Evolutionary conservation across 2,113 vertebrate genomes (phyloP), one percentile per base, ranked within the genome.

Genomic region (Spilogale gracilis): DNA sequence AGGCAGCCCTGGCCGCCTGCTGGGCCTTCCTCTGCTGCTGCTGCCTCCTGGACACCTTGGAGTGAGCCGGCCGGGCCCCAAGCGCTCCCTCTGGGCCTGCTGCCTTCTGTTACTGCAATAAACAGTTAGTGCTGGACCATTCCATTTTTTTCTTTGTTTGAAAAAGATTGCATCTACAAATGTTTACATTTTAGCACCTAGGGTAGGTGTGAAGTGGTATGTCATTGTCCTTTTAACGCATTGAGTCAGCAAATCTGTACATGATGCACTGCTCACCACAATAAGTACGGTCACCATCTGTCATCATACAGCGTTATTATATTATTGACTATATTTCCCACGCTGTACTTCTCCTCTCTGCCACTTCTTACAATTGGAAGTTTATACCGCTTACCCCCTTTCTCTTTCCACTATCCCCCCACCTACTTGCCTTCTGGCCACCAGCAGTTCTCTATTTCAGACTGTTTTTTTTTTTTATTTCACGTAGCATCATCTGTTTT

Each of bases 1-100:
- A 96, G 84, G 97, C 96, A 7, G 74, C 60, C 32, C 82, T 98
- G 92, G 97, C 97, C 0, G 96, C 96, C 0, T 98, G 97, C 94
- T 98, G 97, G 97, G 63, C 97, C 4, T 73, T 96, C 17, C 95
- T 98, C 65, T 98, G 98, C 91, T 98, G 98, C 94, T 98, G 98
- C 96, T 97, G 96, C 88, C 95, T 98, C 88, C 84, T 98, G 97
- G 95, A 98, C 43, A 83, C 65, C 84, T 38, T 98, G 74, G 92
- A 97, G 61, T 98, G 94, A 98, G 95, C 88, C 88, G 83, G 85
- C 91, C 20, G 52, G 14, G 80, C 96, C 67, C 87, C 69, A 21
- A 52, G 93, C 30, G 73, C 74, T 82, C 79, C 90, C 60, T 79
- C 32, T 81, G 89, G 79, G 86, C 32, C 23, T 0, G 2, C 94